A percentile compares a stretch with the other conserved stretches of the same genome.
Conservation (phyloP, 2,888 invertebrate genomes). For the Plusia festucae region DNA sequence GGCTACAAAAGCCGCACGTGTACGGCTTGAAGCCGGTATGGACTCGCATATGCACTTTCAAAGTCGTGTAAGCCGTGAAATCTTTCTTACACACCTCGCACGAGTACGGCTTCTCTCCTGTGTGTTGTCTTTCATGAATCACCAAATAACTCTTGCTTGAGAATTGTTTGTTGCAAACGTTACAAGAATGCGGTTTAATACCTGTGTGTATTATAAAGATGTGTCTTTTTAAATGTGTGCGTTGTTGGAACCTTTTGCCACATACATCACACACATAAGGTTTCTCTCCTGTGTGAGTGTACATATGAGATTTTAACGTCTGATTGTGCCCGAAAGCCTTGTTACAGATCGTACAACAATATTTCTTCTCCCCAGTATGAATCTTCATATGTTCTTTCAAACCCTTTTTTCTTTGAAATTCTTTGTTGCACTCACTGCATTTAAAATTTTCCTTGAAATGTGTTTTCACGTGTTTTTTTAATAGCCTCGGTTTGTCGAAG, state of each 20-base stretch:
- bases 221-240: slow-evolving; percentile 81
- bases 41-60: slow-evolving; percentile 83
- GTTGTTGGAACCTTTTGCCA: slow-evolving; percentile 77
- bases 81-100: slow-evolving; percentile 82
- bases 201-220: slow-evolving; percentile 82
- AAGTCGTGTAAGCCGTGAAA: slow-evolving; percentile 81
- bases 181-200: slow-evolving; percentile 76
- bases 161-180: slow-evolving; percentile 79
- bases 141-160: slow-evolving; percentile 82
- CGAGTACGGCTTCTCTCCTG: slow-evolving; percentile 77
- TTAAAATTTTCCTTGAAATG: slow-evolving; percentile 78
- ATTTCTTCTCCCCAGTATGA: slow-evolving; percentile 79
- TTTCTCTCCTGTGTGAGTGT: slow-evolving; percentile 80
- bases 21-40: slow-evolving; percentile 83
- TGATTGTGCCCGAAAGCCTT: slow-evolving; percentile 81
- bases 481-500: slow-evolving; percentile 70
- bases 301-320: slow-evolving; percentile 80
- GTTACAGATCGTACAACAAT: slow-evolving; percentile 72
- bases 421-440: slow-evolving; percentile 75
- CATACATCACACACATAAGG: slow-evolving; percentile 83
- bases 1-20: slow-evolving; percentile 75
- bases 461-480: slow-evolving; percentile 75
- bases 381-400: slow-evolving; percentile 81
- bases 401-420: slow-evolving; percentile 78
- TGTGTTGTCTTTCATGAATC: slow-evolving; percentile 81